Evolutionary conservation across 1,140 invertebrate species (phyloP), one percentile per base, ranked within the genome.

Genomic region (Pseudomyrmex flavicornis): DNA sequence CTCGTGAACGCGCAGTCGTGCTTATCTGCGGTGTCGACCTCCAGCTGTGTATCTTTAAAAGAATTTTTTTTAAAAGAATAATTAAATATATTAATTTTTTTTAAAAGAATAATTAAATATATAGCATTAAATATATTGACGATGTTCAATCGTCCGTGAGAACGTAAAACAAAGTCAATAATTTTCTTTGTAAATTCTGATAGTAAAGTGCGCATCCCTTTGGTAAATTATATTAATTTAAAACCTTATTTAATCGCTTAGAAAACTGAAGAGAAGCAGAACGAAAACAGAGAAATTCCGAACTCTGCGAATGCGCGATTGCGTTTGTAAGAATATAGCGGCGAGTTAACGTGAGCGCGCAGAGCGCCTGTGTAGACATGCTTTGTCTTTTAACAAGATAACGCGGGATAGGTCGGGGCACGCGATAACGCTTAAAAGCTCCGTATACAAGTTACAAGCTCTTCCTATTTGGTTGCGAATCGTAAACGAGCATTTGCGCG

Each of bases 341-440:
- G 74, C 35, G 17, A 70, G 26, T 62, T 2, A 70, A 69, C 62
- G 74, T 61, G n/a, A 35, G 35, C 26, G 48, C 52, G 56, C 26
- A n/a, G 66, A 50, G 46, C 56, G 12, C 8, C 12, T 26, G 26
- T 26, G 3, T 3, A 26, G 12, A 70, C 12, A 17, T 1, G 5
- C 22, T 17, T 82, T 54, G 77, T 82, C 77, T 54, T 54, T 35
- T 75, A 75, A 83, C 63, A 20, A 58, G 59, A 44, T 70, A 58
- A 35, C 66, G 59, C 44, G 61, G 62, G 58, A 83, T 76, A 82
- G 70, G 26, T 73, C 17, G 50, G 63, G 54, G 13, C 35, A 13
- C 50, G 48, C 69, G 69, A 83, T 72, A 70, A 46, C 17, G 48
- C 59, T 35, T 85, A 76, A 76, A 83, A 86, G 85, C 66, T 72